phyloP scores from a whole-genome alignment of 1,140 invertebrate genomes.

The Batillaria attramentaria region DNA sequence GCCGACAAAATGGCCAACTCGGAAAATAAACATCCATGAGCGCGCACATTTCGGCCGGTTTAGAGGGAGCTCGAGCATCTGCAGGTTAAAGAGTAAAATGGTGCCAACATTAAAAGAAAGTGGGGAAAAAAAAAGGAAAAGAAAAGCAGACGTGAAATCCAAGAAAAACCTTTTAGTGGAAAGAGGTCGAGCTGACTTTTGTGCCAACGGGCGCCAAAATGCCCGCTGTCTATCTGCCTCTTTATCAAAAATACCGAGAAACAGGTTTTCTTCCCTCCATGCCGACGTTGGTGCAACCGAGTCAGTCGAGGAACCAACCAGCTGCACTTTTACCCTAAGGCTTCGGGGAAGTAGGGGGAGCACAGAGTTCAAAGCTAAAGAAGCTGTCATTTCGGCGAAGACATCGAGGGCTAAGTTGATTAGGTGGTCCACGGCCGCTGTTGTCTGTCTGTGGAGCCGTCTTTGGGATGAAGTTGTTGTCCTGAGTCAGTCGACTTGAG shows the following conservation, averaged over 20 bases:
- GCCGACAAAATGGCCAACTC: conserved; percentile 27
- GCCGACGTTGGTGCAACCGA: neutral
- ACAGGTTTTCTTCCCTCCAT: neutral
- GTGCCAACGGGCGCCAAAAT: neutral
- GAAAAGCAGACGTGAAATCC: neutral
- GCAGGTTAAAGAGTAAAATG: conserved; percentile 10
- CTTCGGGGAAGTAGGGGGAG: too few species aligned
- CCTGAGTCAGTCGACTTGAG: too few species aligned
- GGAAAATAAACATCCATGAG: conserved; percentile 1
- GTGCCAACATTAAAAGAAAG: neutral
- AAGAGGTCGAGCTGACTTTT: neutral
- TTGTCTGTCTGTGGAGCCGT: too few species aligned
- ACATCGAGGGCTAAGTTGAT: too few species aligned
- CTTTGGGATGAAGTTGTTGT: too few species aligned
- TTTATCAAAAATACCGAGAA: neutral
- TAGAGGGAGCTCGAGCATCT: neutral
- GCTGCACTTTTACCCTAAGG: too few species aligned
- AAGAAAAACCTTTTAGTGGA: neutral
- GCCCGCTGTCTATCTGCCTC: neutral
- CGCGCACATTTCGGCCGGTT: neutral
- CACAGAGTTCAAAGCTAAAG: too few species aligned
- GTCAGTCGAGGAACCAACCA: too few species aligned
- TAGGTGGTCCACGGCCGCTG: too few species aligned
- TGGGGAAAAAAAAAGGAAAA: neutral
- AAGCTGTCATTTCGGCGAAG: too few species aligned